A percentile compares a stretch with the other conserved stretches of the same genome.
These are phyloP conservation scores for Urocolius indicus DNA, from an alignment of 2,113 vertebrate species.

Conservation along the genomic window DNA sequence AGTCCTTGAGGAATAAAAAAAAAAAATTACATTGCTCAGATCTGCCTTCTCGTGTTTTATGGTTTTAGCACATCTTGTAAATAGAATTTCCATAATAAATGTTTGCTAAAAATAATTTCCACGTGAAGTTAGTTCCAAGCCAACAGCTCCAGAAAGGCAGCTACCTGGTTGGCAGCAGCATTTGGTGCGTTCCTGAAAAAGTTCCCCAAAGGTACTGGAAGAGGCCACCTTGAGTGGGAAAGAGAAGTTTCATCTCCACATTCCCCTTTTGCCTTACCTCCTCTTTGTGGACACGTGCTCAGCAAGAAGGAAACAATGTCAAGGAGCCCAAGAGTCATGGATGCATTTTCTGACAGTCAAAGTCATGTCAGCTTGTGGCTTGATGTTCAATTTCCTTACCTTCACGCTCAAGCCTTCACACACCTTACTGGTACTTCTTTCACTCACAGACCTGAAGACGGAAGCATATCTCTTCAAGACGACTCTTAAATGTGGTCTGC, in stretches of 20 bases:
- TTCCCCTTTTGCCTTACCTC: neutral
- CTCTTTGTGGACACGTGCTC: neutral
- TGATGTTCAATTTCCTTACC: neutral
- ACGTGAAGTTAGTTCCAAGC: neutral
- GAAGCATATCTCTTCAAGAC: neutral
- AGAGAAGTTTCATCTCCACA: neutral
- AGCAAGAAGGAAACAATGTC: neutral
- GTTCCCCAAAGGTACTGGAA: neutral
- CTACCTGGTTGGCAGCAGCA: neutral
- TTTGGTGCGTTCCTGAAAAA: neutral
- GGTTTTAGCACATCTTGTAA: neutral
- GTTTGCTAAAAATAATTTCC: slow-evolving; percentile 27
- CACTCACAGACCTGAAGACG: neutral
- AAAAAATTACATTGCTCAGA: neutral
- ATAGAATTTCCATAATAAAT: slow-evolving; percentile 26
- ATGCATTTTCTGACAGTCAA: neutral
- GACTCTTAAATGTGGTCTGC: neutral
- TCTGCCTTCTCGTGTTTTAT: neutral
- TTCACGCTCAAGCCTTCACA: neutral
- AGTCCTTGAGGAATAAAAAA: neutral
- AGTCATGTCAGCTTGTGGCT: neutral
- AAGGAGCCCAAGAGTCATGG: neutral
- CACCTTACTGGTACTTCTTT: no score
- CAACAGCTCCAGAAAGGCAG: neutral
- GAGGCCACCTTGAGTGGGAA: neutral